These are phyloP conservation scores for Agapornis roseicollis DNA, from an alignment of 2,113 vertebrate species.

Conservation along the genomic window DNA sequence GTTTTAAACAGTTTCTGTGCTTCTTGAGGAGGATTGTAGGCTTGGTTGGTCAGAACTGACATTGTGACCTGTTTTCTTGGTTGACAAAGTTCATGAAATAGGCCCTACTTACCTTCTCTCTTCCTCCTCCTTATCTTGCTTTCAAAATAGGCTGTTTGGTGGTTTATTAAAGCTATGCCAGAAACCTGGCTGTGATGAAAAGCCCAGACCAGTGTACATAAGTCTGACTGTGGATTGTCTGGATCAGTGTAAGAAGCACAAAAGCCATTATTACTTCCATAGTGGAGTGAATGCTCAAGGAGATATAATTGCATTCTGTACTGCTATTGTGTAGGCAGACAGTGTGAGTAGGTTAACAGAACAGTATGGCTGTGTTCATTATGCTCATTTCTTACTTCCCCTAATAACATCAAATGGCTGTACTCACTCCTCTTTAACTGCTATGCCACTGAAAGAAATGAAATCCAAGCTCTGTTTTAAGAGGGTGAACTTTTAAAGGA, in stretches of 20 bases:
- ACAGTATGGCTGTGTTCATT: background rate
- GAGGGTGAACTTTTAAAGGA: background rate
- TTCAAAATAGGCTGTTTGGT: background rate
- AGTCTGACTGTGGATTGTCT: background rate
- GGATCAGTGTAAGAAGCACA: background rate
- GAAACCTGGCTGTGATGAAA: conserved; percentile 5
- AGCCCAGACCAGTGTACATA: background rate
- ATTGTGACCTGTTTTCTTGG: background rate
- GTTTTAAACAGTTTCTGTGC: background rate
- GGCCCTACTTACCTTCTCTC: background rate
- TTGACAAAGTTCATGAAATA: conserved; percentile 24
- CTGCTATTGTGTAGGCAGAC: background rate
- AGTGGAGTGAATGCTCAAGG: background rate
- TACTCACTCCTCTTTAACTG: background rate
- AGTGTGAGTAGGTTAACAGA: background rate
- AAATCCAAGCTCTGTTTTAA: background rate
- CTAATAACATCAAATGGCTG: background rate
- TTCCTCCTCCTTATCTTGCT: background rate
- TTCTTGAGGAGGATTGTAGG: background rate
- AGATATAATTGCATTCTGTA: background rate
- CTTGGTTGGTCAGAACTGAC: background rate
- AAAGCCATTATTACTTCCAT: background rate
- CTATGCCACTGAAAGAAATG: background rate
- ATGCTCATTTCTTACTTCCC: background rate
- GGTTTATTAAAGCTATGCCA: conserved; percentile 15